These are phyloP conservation scores for Drosophila robusta DNA, from an alignment of 2,888 invertebrate species.

Conservation along the genomic window DNA sequence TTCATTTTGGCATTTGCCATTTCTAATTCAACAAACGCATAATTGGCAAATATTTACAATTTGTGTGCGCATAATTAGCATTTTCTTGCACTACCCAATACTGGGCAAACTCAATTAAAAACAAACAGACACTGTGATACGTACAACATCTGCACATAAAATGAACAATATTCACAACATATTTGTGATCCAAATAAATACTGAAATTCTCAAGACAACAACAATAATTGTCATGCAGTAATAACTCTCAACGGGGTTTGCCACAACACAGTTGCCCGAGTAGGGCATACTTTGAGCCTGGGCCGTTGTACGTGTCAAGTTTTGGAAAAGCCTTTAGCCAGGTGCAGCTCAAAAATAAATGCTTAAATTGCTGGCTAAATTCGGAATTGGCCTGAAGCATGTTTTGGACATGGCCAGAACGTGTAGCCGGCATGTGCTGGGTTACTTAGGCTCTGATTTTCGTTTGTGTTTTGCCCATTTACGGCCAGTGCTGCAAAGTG, in stretches of 20 bases:
- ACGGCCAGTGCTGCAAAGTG: constrained; percentile 39
- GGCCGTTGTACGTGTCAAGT: constrained; percentile 55
- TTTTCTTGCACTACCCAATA: constrained; percentile 13
- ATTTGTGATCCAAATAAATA: constrained; percentile 21
- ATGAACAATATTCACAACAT: constrained; percentile 16
- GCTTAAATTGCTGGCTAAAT: constrained; percentile 69
- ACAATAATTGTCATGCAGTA: constrained; percentile 33
- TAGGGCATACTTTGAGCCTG: constrained; percentile 21
- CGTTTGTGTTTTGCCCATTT: constrained; percentile 7
- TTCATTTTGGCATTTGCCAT: constrained; percentile 1
- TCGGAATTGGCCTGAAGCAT: constrained; percentile 42
- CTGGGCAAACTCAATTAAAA: constrained; percentile 39
- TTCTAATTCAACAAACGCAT: constrained; percentile 14
- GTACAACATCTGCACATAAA: background rate
- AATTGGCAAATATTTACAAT: constrained; percentile 48
- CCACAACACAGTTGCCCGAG: constrained; percentile 7
- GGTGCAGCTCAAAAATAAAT: constrained; percentile 65
- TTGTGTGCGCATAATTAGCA: constrained; percentile 29
- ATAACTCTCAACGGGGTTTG: constrained; percentile 32
- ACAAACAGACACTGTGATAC: constrained; percentile 13
- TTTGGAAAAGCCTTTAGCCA: constrained; percentile 49
- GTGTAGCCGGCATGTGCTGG: constrained; percentile 36
- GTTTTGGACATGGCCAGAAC: constrained; percentile 24
- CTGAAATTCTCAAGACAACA: constrained; percentile 13
- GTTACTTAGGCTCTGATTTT: constrained; percentile 46